Conservation (phyloP, 2,113 vertebrate genomes). For the Delphinus delphis region DNA sequence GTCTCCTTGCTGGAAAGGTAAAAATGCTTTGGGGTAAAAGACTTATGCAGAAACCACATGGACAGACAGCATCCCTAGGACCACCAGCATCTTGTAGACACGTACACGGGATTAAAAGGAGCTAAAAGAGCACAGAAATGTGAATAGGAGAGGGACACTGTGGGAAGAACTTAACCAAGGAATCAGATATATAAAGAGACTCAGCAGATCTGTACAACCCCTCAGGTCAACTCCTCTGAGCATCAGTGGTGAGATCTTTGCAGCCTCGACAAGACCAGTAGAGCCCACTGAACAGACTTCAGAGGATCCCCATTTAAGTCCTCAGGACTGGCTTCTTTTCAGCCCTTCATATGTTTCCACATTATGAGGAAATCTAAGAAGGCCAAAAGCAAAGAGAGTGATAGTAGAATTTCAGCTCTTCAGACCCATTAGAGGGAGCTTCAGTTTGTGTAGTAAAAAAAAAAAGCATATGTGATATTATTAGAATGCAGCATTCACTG, state of each 20-base stretch:
- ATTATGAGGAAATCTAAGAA: not conserved
- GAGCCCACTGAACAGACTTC: not conserved
- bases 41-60: not conserved
- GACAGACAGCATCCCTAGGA: not conserved
- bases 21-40: not conserved
- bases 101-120: not conserved
- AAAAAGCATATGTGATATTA: not conserved
- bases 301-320: not conserved
- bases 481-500: not conserved
- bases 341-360: not conserved
- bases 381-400: not conserved
- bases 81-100: not conserved
- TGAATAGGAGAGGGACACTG: not conserved
- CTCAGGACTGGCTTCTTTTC: not conserved
- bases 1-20: not conserved
- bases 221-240: not conserved
- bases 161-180: not conserved
- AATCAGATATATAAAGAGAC: not conserved
- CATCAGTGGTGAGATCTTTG: not conserved
- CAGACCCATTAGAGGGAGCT: not conserved
- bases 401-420: not conserved
- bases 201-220: not conserved
- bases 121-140: not conserved
- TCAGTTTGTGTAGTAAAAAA: not conserved
- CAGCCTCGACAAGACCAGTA: not conserved